phyloP scores from a whole-genome alignment of 2,888 invertebrate genomes.

The Ophonus ardosiacus region DNA sequence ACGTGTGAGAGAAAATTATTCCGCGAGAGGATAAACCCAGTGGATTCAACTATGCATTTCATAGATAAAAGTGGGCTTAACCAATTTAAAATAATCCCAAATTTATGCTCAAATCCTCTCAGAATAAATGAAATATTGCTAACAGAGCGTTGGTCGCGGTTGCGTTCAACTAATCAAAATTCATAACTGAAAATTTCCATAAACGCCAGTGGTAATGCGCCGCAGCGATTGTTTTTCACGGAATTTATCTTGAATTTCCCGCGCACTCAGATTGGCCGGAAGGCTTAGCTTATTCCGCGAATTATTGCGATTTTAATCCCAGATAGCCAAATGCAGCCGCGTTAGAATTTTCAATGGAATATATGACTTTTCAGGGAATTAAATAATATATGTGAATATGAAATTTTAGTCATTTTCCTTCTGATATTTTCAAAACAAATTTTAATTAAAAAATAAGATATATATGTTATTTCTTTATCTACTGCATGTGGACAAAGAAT shows the following conservation, averaged over 20 bases:
- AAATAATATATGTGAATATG: not conserved
- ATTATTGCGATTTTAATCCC: slow-evolving; percentile 54
- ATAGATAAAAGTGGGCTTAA: slow-evolving; percentile 58
- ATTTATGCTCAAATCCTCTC: slow-evolving; percentile 49
- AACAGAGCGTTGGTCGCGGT: slow-evolving; percentile 16
- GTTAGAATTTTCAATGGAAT: slow-evolving; percentile 1
- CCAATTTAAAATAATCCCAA: slow-evolving; percentile 62
- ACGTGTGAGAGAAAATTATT: slow-evolving; percentile 42
- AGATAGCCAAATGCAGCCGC: slow-evolving; percentile 3
- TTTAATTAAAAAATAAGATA: not conserved
- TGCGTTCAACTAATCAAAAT: slow-evolving; percentile 60
- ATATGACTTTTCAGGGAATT: slow-evolving; percentile 8
- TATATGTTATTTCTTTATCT: not conserved
- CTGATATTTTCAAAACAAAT: not conserved
- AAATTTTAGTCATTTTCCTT: not conserved
- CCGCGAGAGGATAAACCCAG: slow-evolving; percentile 21
- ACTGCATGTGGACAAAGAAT: not conserved
- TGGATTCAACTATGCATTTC: slow-evolving; percentile 52
- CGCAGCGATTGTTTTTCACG: slow-evolving; percentile 31
- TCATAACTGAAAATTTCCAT: slow-evolving; percentile 58
- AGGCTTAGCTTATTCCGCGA: slow-evolving; percentile 42
- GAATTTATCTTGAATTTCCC: slow-evolving; percentile 52
- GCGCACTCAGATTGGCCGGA: not conserved
- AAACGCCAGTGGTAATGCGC: slow-evolving; percentile 41
- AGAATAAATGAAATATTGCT: slow-evolving; percentile 62